Evolutionary conservation across 2,797 vertebrate genomes (phyloP), one percentile per base, ranked within the genome.

Genomic region (Taeniopygia guttata): DNA sequence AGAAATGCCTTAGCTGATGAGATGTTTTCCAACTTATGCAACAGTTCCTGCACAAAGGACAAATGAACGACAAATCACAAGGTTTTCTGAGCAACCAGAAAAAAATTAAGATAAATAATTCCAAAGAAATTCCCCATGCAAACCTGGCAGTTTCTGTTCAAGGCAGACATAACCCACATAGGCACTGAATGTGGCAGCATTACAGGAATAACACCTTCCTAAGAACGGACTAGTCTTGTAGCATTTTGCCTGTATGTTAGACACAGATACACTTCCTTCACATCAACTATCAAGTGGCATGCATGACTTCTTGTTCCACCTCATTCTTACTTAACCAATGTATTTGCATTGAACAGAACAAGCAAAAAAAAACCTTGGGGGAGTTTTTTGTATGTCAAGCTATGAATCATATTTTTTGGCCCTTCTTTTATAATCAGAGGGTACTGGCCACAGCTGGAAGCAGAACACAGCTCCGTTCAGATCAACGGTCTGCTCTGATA

Each of bases 361-460:
- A 72, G 68, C 42, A 90, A 86, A 64, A 38, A n/a, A 68, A 84
- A 70, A 77, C 12, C 54, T 88, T 87, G n/a, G 29, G 34, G 52
- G 29, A 16, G n/a, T 76, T 83, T 83, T 90, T 70, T 86, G 56
- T 49, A 64, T 63, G 48, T 63, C 91, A 87, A 18, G 34, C 56
- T 90, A 91, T 85, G 89, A 93, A 87, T 87, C 88, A 88, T 20
- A 36, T 29, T 84, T 95, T 95, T 80, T 76, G 84, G 87, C 60
- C 68, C 68, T 88, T 87, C 58, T 93, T 92, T 87, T 86, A 73
- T 62, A 66, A 83, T 85, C 46, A 70, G 51, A 94, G 45, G 27
- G 54, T 79, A 90, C 87, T 96, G 83, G 84, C 73, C 94, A 92
- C 84, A 94, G 93, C 91, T 94, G 95, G 91, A 96, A 96, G 69